Conservation (phyloP, 2,888 invertebrate genomes). For the Mycogona germanica region DNA sequence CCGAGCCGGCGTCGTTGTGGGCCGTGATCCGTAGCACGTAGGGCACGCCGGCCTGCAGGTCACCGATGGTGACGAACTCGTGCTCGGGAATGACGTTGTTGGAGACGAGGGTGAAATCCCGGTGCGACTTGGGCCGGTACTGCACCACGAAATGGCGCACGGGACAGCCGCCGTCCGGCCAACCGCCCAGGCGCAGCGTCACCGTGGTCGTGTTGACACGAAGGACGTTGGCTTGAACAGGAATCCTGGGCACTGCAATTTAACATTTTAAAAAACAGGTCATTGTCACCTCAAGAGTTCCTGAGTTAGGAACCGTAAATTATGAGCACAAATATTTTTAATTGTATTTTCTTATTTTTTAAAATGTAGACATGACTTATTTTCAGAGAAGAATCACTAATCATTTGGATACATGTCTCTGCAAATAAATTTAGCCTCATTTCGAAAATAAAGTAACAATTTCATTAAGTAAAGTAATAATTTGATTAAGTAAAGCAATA, state of each 20-base stretch:
- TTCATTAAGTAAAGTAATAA: no score
- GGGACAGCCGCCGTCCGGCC: slow-evolving; percentile 78
- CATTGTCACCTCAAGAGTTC: not conserved
- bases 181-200: slow-evolving; percentile 61
- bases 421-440: no score
- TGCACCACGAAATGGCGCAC: slow-evolving; percentile 65
- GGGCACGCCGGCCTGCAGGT: slow-evolving; percentile 53
- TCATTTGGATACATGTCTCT: no score
- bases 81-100: slow-evolving; percentile 39
- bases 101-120: slow-evolving; percentile 43
- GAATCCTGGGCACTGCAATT: slow-evolving; percentile 49
- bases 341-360: no score
- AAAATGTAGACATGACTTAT: no score
- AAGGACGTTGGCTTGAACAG: slow-evolving; percentile 60
- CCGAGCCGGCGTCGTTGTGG: slow-evolving; percentile 58
- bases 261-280: not conserved
- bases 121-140: slow-evolving; percentile 30
- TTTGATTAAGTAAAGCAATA: no score
- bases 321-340: no score
- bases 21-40: slow-evolving; percentile 56
- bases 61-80: slow-evolving; percentile 45
- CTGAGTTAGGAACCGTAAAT: no score
- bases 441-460: no score
- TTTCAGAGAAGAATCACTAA: no score
- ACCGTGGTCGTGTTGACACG: slow-evolving; percentile 67